These are phyloP conservation scores for Zeuzera pyrina DNA, from an alignment of 2,888 invertebrate species.

Conservation along the genomic window DNA sequence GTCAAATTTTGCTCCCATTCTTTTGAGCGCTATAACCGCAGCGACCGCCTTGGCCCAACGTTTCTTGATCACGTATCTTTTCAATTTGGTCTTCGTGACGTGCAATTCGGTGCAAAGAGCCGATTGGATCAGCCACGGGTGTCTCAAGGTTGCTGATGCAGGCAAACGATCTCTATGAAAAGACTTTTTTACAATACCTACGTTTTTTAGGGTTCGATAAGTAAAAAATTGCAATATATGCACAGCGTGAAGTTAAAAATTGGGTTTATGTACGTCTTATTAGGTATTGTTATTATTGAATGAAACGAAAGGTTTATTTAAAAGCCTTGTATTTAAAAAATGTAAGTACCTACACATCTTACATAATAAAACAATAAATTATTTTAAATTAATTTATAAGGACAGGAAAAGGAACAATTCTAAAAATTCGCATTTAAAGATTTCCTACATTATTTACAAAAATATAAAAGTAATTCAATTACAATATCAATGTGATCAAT, in stretches of 20 bases:
- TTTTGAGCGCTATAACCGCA: constrained; percentile 86
- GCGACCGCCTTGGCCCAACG: constrained; percentile 93
- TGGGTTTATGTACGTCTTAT: no score
- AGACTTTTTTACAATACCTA: not conserved
- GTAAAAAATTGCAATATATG: no score
- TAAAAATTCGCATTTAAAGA: not conserved
- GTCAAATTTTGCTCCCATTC: constrained; percentile 89
- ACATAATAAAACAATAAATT: constrained; percentile 45
- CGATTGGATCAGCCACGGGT: constrained; percentile 83
- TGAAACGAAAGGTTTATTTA: constrained; percentile 25
- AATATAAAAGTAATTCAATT: no score
- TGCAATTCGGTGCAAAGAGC: constrained; percentile 78
- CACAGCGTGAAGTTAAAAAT: no score
- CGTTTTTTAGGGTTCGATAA: not conserved
- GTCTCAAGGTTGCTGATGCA: constrained; percentile 80
- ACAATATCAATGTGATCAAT: no score
- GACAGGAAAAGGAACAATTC: not conserved
- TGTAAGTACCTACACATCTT: no score
- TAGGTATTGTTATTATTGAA: no score
- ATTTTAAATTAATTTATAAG: not conserved
- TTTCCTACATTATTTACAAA: not conserved
- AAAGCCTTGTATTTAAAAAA: constrained; percentile 59
- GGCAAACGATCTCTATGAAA: constrained; percentile 79
- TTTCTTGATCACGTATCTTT: constrained; percentile 90
- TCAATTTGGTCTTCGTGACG: constrained; percentile 85